These are phyloP conservation scores for Eulacestoma nigropectus DNA, from an alignment of 2,113 vertebrate species.

Conservation along the genomic window DNA sequence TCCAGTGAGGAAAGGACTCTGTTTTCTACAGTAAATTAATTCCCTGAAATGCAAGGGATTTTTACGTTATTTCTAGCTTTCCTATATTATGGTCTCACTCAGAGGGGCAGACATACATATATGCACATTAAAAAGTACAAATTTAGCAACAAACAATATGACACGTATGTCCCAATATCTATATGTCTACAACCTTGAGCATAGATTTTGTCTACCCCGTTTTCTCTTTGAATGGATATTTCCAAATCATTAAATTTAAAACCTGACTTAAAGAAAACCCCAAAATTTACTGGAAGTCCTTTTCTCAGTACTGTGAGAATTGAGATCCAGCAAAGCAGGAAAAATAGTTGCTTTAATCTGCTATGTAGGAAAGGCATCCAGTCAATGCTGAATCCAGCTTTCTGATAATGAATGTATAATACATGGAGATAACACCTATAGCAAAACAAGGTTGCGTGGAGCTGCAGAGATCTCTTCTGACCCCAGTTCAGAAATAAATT, in stretches of 20 bases:
- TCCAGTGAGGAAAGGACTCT: not conserved
- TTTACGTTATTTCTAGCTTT: not conserved
- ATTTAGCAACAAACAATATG: not conserved
- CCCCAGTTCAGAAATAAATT: not conserved
- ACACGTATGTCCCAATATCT: not conserved
- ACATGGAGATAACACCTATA: not conserved
- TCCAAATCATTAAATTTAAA: not conserved
- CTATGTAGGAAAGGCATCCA: not conserved
- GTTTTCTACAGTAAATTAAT: not conserved
- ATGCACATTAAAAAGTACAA: not conserved
- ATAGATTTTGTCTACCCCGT: not conserved
- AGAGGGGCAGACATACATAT: not conserved
- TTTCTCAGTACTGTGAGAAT: not conserved
- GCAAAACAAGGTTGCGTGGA: not conserved
- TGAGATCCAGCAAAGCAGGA: not conserved
- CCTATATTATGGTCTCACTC: not conserved
- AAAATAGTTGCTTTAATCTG: not conserved
- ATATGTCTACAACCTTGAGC: not conserved
- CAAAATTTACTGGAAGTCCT: not conserved
- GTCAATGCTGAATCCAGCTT: not conserved
- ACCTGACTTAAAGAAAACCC: not conserved
- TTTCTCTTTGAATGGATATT: not conserved
- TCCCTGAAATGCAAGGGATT: not conserved
- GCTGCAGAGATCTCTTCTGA: not conserved
- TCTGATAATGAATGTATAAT: not conserved